phyloP scores from a whole-genome alignment of 2,888 invertebrate genomes.

The Nezara viridula region DNA sequence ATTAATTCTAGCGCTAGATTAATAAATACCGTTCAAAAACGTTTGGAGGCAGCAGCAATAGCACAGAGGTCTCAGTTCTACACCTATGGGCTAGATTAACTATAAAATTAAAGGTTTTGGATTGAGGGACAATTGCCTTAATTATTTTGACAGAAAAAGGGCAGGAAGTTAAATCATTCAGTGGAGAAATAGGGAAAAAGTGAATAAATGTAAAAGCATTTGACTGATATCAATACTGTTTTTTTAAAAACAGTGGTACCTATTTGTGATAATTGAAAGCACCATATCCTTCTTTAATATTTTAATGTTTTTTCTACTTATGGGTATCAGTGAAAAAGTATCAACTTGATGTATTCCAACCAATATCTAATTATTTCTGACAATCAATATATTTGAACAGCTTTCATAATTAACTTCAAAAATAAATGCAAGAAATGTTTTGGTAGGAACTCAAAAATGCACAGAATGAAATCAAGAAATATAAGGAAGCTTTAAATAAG shows the following conservation, averaged over 20 bases:
- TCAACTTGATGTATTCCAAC: not conserved
- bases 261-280: not conserved
- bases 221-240: not conserved
- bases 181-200: too few relatives aligned
- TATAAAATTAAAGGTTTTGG: too few relatives aligned
- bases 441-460: not conserved
- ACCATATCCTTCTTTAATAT: not conserved
- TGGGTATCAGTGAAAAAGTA: not conserved
- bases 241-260: not conserved
- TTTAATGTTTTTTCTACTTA: not conserved
- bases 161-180: too few relatives aligned
- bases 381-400: not conserved
- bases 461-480: not conserved
- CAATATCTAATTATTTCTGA: not conserved
- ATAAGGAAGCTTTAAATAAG: not conserved
- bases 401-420: not conserved
- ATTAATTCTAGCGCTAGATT: too few relatives aligned
- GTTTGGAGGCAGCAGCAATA: too few relatives aligned
- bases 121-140: too few relatives aligned
- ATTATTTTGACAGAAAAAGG: too few relatives aligned
- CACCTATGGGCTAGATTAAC: too few relatives aligned
- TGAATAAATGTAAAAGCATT: not conserved
- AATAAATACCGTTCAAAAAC: too few relatives aligned
- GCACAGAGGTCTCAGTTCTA: too few relatives aligned
- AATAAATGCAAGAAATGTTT: not conserved